Evolutionary conservation across 2,888 invertebrate species (phyloP).

Genomic region (Torymus auratus): DNA sequence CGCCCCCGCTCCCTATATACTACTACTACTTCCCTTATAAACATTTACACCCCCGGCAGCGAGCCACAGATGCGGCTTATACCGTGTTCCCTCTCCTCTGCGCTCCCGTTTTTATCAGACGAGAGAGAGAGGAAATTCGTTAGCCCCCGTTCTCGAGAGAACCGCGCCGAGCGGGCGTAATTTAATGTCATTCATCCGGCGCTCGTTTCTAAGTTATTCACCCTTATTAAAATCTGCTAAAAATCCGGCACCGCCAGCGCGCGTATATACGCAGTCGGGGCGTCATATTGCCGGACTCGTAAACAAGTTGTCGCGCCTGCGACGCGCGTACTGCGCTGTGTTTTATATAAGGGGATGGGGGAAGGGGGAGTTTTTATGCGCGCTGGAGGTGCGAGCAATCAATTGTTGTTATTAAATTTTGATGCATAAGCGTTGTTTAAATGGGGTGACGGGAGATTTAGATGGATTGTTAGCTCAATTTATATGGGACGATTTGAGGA

Average conservation of each 20-base stretch:
- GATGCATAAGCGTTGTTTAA: conserved; percentile 1
- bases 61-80: conserved; percentile 76
- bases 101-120: conserved; percentile 44
- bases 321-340: no score
- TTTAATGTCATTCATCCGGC: conserved; percentile 73
- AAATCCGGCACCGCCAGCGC: conserved; percentile 57
- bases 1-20: conserved; percentile 43
- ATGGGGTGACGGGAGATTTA: background rate
- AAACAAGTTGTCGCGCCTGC: conserved; percentile 56
- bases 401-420: conserved; percentile 48
- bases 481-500: no score
- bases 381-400: conserved; percentile 18
- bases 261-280: conserved; percentile 54
- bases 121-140: conserved; percentile 26
- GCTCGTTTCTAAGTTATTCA: conserved; percentile 67
- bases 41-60: conserved; percentile 73
- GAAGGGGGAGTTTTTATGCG: conserved; percentile 35
- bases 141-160: background rate
- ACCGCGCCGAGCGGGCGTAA: conserved; percentile 58
- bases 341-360: background rate
- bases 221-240: conserved; percentile 72
- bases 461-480: background rate
- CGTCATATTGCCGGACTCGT: conserved; percentile 63
- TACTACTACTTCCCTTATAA: conserved; percentile 65
- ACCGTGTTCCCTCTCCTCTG: conserved; percentile 53